phyloP scores from a whole-genome alignment of 2,797 vertebrate genomes.

The Ibycter americanus region DNA sequence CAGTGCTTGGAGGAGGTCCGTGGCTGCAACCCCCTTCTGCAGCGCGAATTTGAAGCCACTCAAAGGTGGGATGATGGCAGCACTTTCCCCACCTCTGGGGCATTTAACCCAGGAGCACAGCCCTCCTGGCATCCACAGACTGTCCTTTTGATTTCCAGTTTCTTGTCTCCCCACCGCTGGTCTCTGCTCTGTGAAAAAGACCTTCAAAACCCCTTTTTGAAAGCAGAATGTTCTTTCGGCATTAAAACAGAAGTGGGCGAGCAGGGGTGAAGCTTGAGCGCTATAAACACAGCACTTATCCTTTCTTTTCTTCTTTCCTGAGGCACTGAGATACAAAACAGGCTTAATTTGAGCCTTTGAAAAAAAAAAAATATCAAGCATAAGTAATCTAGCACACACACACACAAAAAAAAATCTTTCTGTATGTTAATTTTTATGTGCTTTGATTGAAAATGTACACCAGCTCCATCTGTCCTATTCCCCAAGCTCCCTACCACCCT shows the following conservation, averaged over 20 bases:
- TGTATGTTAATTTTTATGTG: conserved; percentile 55
- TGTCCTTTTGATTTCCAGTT: neutral
- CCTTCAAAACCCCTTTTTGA: neutral
- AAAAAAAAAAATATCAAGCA: neutral
- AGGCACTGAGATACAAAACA: conserved; percentile 15
- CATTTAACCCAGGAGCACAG: neutral
- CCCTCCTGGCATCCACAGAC: neutral
- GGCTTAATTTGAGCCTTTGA: conserved; percentile 21
- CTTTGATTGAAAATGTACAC: conserved; percentile 48
- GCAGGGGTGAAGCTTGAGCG: neutral
- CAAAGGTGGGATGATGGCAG: neutral
- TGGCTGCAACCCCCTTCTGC: accelerated
- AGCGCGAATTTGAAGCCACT: neutral
- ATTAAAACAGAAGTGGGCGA: neutral
- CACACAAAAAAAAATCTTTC: neutral
- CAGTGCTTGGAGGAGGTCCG: neutral
- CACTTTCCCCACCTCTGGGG: accelerated
- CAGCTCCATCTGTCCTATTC: conserved; percentile 55
- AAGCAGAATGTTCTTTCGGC: neutral
- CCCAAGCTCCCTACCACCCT: conserved; percentile 31
- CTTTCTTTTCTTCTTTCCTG: conserved; percentile 9
- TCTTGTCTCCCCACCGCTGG: neutral
- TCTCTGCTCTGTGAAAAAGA: neutral
- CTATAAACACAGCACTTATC: neutral
- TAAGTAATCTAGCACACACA: conserved; percentile 5